These are phyloP conservation scores for Ophion ventricosus DNA, from an alignment of 2,888 invertebrate species.

Conservation along the genomic window DNA sequence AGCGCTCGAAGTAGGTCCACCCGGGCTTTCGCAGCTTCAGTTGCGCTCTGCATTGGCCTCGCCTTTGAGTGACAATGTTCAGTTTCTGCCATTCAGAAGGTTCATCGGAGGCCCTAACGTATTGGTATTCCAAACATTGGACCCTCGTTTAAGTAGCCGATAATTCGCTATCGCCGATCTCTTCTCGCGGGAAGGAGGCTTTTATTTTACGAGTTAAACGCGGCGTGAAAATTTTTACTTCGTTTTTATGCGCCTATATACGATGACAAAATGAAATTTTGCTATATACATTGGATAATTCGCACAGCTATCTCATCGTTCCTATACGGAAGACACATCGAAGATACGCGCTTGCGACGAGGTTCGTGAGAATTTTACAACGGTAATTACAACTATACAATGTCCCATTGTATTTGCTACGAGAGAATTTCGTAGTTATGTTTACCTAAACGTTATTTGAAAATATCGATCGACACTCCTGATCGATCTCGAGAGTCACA, in stretches of 20 bases:
- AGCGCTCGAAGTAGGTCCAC: too few species aligned
- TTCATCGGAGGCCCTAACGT: too few species aligned
- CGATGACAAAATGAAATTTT: constrained; percentile 9
- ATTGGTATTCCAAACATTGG: too few species aligned
- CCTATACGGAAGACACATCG: neutral
- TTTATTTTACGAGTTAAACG: too few species aligned
- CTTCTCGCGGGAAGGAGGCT: too few species aligned
- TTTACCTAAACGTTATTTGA: constrained; percentile 10
- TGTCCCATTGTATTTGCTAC: neutral
- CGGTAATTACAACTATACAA: constrained; percentile 1
- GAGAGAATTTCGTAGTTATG: constrained; percentile 2
- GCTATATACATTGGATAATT: constrained; percentile 21
- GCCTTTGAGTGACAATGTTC: too few species aligned
- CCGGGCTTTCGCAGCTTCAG: too few species aligned
- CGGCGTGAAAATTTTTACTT: too few species aligned
- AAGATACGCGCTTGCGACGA: constrained; percentile 2
- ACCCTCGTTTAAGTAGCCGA: too few species aligned
- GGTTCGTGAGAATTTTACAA: constrained; percentile 12
- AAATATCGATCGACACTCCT: constrained; percentile 33
- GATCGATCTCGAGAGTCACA: neutral
- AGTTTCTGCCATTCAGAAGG: too few species aligned
- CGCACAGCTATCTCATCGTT: neutral
- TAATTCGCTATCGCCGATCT: too few species aligned
- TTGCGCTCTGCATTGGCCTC: too few species aligned
- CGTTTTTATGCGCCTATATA: constrained; percentile 21